phyloP scores from a whole-genome alignment of 2,888 invertebrate genomes.

The Philereme transversata region DNA sequence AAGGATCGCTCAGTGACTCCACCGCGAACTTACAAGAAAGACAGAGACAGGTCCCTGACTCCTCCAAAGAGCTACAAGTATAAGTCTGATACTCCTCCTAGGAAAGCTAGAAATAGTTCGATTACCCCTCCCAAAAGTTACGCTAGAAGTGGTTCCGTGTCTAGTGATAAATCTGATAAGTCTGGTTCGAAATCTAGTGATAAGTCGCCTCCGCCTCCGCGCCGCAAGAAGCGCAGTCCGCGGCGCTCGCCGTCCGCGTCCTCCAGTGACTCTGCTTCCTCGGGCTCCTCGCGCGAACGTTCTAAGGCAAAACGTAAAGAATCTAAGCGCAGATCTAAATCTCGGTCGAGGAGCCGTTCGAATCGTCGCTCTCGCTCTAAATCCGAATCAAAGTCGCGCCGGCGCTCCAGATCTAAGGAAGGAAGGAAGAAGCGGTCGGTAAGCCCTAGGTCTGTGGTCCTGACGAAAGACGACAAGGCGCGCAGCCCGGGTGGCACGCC shows the following conservation, averaged over 20 bases:
- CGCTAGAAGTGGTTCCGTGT: conserved; percentile 58
- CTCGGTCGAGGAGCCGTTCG: conserved; percentile 57
- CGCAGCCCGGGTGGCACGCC: conserved; percentile 56
- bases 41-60: conserved; percentile 48
- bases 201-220: conserved; percentile 54
- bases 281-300: conserved; percentile 49
- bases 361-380: conserved; percentile 50
- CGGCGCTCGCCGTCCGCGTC: conserved; percentile 36
- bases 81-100: conserved; percentile 51
- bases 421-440: conserved; percentile 44
- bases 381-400: conserved; percentile 44
- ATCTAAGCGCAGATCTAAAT: conserved; percentile 40
- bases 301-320: conserved; percentile 52
- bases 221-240: conserved; percentile 51
- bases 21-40: conserved; percentile 53
- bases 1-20: conserved; percentile 60
- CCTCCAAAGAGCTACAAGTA: conserved; percentile 57
- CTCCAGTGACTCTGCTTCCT: conserved; percentile 50
- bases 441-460: conserved; percentile 52
- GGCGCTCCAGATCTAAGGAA: conserved; percentile 41
- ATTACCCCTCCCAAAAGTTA: conserved; percentile 75
- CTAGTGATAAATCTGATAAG: conserved; percentile 58
- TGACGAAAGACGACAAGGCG: conserved; percentile 53
- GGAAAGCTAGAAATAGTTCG: conserved; percentile 61
- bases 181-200: conserved; percentile 48